Percentiles rank a stretch among this genome's conserved stretches.
phyloP scores from a whole-genome alignment of 2,888 invertebrate genomes.

The Polietes domitor region DNA sequence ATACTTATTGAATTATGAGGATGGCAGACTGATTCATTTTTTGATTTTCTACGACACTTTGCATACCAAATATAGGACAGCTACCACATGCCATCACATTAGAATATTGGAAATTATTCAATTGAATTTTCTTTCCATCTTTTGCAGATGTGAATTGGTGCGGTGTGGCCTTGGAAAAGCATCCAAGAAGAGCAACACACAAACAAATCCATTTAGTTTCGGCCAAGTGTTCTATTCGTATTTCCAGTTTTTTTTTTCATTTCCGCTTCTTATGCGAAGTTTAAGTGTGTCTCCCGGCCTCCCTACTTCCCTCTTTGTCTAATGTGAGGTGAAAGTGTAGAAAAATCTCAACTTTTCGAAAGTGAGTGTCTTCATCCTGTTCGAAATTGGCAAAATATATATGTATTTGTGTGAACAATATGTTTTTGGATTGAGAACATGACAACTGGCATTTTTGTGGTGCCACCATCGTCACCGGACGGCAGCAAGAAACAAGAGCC shows the following conservation, averaged over 20 bases:
- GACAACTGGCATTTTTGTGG: constrained; percentile 61
- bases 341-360: constrained; percentile 6
- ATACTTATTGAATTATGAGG: not conserved
- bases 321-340: constrained; percentile 55
- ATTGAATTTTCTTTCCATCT: not conserved
- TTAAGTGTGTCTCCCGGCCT: constrained; percentile 2
- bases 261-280: not conserved
- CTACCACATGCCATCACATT: too few relatives aligned
- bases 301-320: not conserved
- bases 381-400: not conserved
- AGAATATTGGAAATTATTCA: not conserved
- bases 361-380: constrained; percentile 27
- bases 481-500: too few relatives aligned
- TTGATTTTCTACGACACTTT: not conserved
- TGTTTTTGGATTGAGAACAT: constrained; percentile 35
- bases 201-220: not conserved
- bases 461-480: constrained; percentile 33
- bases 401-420: not conserved
- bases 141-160: too few relatives aligned
- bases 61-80: constrained; percentile 13
- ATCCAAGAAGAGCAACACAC: too few relatives aligned
- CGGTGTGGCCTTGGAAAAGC: too few relatives aligned
- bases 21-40: too few relatives aligned
- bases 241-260: not conserved
- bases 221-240: not conserved